Evolutionary conservation across 2,113 vertebrate species (phyloP).

Genomic region (Octodon degus): DNA sequence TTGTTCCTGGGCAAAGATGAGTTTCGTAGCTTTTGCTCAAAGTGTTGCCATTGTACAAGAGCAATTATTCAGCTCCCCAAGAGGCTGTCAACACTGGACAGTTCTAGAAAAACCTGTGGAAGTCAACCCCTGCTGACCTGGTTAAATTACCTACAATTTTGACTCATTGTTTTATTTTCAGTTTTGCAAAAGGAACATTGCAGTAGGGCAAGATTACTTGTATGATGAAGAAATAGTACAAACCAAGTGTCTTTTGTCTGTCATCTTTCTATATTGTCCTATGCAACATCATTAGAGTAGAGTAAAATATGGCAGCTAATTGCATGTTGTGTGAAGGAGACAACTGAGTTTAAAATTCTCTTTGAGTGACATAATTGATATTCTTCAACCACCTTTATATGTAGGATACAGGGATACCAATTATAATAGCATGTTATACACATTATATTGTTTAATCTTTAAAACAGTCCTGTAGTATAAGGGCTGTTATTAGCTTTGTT

Average conservation of each 20-base stretch:
- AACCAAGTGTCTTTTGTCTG: neutral
- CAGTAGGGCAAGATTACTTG: neutral
- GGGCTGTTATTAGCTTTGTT: neutral
- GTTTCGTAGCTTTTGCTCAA: neutral
- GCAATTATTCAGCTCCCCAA: neutral
- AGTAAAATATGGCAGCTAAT: neutral
- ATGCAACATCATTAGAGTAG: neutral
- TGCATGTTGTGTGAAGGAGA: neutral
- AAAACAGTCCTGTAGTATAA: neutral
- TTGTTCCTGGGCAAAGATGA: neutral
- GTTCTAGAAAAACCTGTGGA: neutral
- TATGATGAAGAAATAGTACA: neutral
- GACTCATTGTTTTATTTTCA: neutral
- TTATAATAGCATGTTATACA: neutral
- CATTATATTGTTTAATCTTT: neutral
- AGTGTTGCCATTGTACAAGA: neutral
- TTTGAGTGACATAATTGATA: neutral
- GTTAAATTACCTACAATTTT: neutral
- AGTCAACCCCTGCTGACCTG: neutral
- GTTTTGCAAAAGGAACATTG: neutral
- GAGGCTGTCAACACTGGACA: neutral
- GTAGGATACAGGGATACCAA: neutral
- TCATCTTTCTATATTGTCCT: neutral
- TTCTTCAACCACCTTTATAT: neutral
- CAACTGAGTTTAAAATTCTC: neutral